These are phyloP conservation scores for Solen grandis DNA, from an alignment of 1,140 invertebrate species.

Conservation along the genomic window DNA sequence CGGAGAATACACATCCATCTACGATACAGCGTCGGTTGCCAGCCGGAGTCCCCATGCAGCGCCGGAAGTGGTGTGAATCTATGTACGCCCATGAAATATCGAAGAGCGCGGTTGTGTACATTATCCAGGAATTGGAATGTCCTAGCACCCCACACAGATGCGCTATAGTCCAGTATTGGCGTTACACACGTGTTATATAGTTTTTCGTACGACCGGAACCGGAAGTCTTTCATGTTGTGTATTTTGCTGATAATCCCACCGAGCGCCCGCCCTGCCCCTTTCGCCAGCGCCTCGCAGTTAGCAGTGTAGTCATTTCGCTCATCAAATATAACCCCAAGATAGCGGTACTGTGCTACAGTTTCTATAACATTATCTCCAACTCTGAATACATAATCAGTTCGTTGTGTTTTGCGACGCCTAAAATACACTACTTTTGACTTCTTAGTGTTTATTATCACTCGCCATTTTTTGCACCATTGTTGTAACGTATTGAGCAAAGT, in stretches of 20 bases:
- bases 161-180: slow-evolving; percentile 45
- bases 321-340: slow-evolving; percentile 36
- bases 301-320: slow-evolving; percentile 19
- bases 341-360: slow-evolving; percentile 15
- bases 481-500: slow-evolving; percentile 9
- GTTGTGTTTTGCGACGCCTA: not conserved
- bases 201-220: slow-evolving; percentile 47
- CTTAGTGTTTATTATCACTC: slow-evolving; percentile 18
- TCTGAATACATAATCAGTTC: slow-evolving; percentile 12
- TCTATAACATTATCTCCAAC: slow-evolving; percentile 20
- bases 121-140: slow-evolving; percentile 33
- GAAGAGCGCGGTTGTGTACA: slow-evolving; percentile 32
- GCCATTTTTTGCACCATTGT: slow-evolving; percentile 42
- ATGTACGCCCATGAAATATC: slow-evolving; percentile 44
- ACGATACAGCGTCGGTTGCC: not conserved
- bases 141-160: too few relatives aligned
- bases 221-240: slow-evolving; percentile 29
- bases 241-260: slow-evolving; percentile 37
- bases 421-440: slow-evolving; percentile 45
- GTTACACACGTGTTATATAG: slow-evolving; percentile 36
- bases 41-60: slow-evolving; percentile 9
- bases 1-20: not conserved
- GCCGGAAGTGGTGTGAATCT: too few relatives aligned
- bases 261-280: slow-evolving; percentile 15
- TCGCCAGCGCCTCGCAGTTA: slow-evolving; percentile 9